Base-by-base conservation (phyloP, 2,888 invertebrate genomes). In the Eupithecia exiguata region DNA sequence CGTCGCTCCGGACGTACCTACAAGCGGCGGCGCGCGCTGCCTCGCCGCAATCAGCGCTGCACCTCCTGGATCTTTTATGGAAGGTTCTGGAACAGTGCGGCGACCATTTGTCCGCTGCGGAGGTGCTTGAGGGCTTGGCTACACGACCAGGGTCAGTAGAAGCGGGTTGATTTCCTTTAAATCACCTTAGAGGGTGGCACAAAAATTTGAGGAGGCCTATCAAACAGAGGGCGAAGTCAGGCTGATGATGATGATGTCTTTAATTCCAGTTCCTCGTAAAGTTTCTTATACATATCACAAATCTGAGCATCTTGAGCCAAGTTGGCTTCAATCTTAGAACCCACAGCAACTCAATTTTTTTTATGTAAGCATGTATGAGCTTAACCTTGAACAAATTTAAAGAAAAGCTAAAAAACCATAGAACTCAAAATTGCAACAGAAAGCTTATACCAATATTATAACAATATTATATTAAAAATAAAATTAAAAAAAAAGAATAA, bases 31-130 rank as follows among this genome's bases (percentile, higher is more conserved):
- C 95, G 68, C 95, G 91, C 82, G 94, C 88, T 78, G 95, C 89
- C 71, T 95, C 96, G 12, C 95, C 96, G 68, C 91, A 95, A 80
- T 89, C 96, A 71, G 95, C 96, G 81, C 87, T 96, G 1, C 93
- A 94, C 80, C 91, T 97, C 35, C 95, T 97, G 79, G 98, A 99
- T 88, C 93, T 99, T 79, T 92, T 99, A 72, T 99, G 99, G 99
- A 98, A 98, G 91, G 99, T 97, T 88, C 98, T 99, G 85, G 99
- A 99, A 90, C 97, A 97, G 87, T 97, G 97, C 84, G 97, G 97
- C 40, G 98, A 99, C 88, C 99, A 98, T 87, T 96, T 97, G 1
- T 97, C 98, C 14, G 99, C 99, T 1, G 99, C 99, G 0, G 96
- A 97, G 84, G 97, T 99, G 79, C 95, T 99, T 3, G 97, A 98